Evolutionary conservation across 2,888 invertebrate species (phyloP), one percentile per base, ranked within the genome.

Genomic region (Ennomos quercinarius): DNA sequence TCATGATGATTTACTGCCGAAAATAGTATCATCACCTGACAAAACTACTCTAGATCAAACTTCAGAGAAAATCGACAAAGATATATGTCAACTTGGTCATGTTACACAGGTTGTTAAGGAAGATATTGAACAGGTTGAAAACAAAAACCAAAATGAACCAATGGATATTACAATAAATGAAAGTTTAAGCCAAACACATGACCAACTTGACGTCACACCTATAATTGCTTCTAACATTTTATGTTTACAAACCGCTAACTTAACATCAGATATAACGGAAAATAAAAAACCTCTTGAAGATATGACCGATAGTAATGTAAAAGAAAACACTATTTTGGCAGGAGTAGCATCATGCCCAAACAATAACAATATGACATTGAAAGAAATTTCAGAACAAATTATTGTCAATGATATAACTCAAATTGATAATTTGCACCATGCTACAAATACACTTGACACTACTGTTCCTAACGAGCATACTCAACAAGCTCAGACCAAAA

Each of bases 341-440:
- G 46, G 46, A 46, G 10, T 46, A 40, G n/a, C 9, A 41, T 10
- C 8, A n/a, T 27, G 17, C 37, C 40, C 45, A 27, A 43, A 38
- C 10, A 46, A 12, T 11, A 38, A n/a, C 17, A 17, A 3, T 1
- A 9, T 8, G 11, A 1, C n/a, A 27, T 38, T 53, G 12, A 52
- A 64, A 41, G 51, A 67, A 8, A 59, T 51, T 3, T 45, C 43
- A 37, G 52, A 57, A 9, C n/a, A 17, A 27, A 6, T 27, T 35
- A 50, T 55, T 51, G 39, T 55, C 8, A 44, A 47, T 17, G 52
- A 61, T 48, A 39, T 45, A 42, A 63, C 44, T 17, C 47, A 59
- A 57, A 52, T 58, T 9, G 57, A 57, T 17, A 46, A 58, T 17
- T 41, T 65, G 10, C 34, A 27, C n/a, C 1, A n/a, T 40, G 1